Base-by-base conservation (phyloP, 2,888 invertebrate species). In the Tetropium fuscum region DNA sequence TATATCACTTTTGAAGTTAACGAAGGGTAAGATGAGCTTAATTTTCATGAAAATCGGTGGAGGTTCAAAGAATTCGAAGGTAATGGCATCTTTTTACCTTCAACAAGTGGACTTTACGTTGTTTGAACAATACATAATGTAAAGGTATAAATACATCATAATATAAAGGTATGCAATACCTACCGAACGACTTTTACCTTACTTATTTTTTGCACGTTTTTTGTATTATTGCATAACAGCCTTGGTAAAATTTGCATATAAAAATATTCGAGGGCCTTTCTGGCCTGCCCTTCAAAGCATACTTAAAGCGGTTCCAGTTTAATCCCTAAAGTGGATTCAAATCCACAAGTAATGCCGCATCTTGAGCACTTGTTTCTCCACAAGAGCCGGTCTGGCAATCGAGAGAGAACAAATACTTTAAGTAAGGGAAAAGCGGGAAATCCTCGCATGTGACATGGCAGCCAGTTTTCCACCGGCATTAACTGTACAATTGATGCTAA, bases 291-390 rank as follows among this genome's bases (percentile, higher is more conserved):
- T 40, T 6, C 48, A 41, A 47, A 54, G 62, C 58, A 55, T 56
- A 58, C 59, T 64, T 61, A 59, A 54, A 49, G 44, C 25, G 68
- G 71, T 70, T 69, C 70, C 69, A 63, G 70, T 72, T 74, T 79
- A 79, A 79, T 79, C 79, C 76, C 71, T 79, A 78, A 79, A 79
- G 79, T 79, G 79, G 78, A 79, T 79, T 78, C 75, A 78, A 79
- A 79, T 78, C 78, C 78, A 40, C 57, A 45, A 58, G 60, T 48
- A 58, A 58, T 59, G 73, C 68, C 68, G 72, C 72, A 73, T 74
- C 73, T 70, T 65, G 64, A 69, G 63, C 68, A 67, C 63, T 66
- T 67, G 72, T 63, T 54, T 45, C 63, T 62, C 62, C 53, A 49
- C 60, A 60, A 58, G 53, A 59, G 60, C 58, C 55, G 47, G 22